Base-by-base conservation (phyloP, 23 tunicate genomes). In the Styela clava region DNA sequence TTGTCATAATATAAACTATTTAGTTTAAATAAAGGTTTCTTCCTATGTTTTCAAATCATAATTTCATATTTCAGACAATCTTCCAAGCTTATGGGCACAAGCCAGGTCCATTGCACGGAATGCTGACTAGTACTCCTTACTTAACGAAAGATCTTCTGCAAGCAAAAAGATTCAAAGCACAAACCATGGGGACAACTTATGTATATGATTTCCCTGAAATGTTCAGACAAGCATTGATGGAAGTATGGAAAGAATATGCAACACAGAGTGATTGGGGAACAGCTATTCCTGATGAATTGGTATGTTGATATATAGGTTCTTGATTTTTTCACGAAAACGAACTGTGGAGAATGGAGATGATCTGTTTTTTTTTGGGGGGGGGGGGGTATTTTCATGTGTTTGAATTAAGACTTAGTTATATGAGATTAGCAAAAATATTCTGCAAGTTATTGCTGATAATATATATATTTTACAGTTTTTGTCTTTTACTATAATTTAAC, bases 121-220 rank as follows among this genome's bases (percentile, higher is more conserved):
- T 94, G 92, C 82, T 87, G 22, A 96, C 97, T 61, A 93, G 89
- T 78, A 96, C 99, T 22, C 89, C 99, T 2, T 96, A 96, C 77
- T 87, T 87, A 34, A 96, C 99, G 79, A 96, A 96, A 77, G 99
- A 96, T 35, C 80, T 96, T 24, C 90, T 96, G 31, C 99, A 96
- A 78, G 97, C 99, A n/a, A 92, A 91, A 74, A 37, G 99, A 28
- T 96, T 87, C 85, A 91, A 91, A 72, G 99, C 99, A 12, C 99
- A 96, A 35, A 86, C 93, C 52, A 77, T 92, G 82, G 97, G 97
- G 5, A 91, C 97, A 20, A 92, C 99, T 16, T 96, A 96, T 71
- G 99, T 91, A 31, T 96, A 96, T 68, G 99, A 96, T 78, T 91
- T 91, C 64, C 99, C 94, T 12, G 89, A 91, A 61, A 81, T 96